These are phyloP conservation scores for Aythya fuligula DNA, from an alignment of 2,797 vertebrate genomes.

Conservation along the genomic window DNA sequence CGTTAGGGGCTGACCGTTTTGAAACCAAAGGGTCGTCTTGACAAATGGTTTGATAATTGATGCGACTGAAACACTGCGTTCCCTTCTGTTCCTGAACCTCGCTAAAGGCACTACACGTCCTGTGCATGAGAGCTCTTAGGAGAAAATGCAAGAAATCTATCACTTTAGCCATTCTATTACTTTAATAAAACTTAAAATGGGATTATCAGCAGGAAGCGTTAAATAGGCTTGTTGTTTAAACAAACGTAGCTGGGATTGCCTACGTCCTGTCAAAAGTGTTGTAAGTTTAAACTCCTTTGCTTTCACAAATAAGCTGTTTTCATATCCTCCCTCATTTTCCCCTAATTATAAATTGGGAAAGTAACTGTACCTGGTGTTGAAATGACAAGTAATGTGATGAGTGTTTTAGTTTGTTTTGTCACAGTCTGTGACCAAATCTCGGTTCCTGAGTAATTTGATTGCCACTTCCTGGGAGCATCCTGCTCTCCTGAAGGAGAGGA, in stretches of 20 bases:
- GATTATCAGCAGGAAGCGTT: not conserved
- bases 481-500: not conserved
- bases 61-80: not conserved
- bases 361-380: not conserved
- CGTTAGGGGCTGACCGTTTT: not conserved
- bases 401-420: not conserved
- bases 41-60: not conserved
- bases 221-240: not conserved
- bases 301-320: not conserved
- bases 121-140: not conserved
- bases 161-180: not conserved
- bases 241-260: not conserved
- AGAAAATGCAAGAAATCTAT: not conserved
- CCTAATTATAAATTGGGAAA: not conserved
- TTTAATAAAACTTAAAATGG: not conserved
- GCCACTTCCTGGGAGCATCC: not conserved
- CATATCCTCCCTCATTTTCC: not conserved
- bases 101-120: fast-evolving
- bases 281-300: not conserved
- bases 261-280: not conserved
- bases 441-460: not conserved
- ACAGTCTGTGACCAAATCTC: not conserved
- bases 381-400: not conserved
- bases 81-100: not conserved
- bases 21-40: not conserved